Base-by-base conservation (phyloP, 1,140 invertebrate genomes). In the Papilio glaucus region DNA sequence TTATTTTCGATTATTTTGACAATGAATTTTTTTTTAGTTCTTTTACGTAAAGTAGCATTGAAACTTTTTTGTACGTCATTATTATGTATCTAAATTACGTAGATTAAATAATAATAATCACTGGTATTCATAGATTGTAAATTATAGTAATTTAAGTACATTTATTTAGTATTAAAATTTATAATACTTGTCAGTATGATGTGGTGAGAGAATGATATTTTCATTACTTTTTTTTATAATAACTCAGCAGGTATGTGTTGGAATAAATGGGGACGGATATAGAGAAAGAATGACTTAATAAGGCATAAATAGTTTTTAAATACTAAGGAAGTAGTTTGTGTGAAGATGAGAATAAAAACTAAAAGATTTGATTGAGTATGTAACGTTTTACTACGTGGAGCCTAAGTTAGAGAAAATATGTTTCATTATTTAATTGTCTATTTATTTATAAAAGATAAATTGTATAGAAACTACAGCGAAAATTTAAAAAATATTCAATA, bases 31-130 rank as follows among this genome's bases (percentile, higher is more conserved):
- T 71, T 71, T 5, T 45, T 69, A 24, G 57, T 45, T 42, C 39
- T 57, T 68, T 73, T 60, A 73, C 4, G 15, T 39, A 61, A 71
- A 42, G 41, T 26, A 29, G n/a, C n/a, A n/a, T n/a, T n/a, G n/a
- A n/a, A n/a, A n/a, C n/a, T n/a, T 53, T n/a, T 12, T 37, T 5
- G 13, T 33, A 7, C 49, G 24, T 41, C 69, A 21, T 33, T 1
- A 29, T 38, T 49, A 60, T 42, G 67, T 74, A 45, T 60, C 63
- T 70, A 63, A 57, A 41, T 53, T 62, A 33, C 33, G 49, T 5
- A 39, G 39, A 53, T 33, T 15, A 24, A 26, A 4, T 53, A 63
- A 45, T 29, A 15, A 10, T 4, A 4, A 24, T 38, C 39, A 4
- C n/a, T n/a, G n/a, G n/a, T n/a, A n/a, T n/a, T 41, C 29, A 42